Conservation (phyloP, 2,888 invertebrate species). For the Cartodere bifasciata region DNA sequence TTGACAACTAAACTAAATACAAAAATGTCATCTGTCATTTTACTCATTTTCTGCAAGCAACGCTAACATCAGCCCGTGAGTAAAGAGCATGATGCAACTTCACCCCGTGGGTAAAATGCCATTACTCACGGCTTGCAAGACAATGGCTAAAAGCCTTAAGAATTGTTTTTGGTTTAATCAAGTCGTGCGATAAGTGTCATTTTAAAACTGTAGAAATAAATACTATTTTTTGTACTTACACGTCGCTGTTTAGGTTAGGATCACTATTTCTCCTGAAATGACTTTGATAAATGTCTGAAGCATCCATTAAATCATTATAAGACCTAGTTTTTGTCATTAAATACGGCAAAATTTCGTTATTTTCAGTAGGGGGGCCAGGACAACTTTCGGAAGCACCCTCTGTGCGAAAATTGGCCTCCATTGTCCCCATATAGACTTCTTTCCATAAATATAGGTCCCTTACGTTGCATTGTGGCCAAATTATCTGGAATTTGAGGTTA, state of each 20-base stretch:
- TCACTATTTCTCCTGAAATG: slow-evolving; percentile 67
- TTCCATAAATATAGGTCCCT: slow-evolving; percentile 75
- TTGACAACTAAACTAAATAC: no score
- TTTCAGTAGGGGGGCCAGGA: slow-evolving; percentile 27
- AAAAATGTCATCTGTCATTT: no score
- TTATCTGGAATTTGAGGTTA: slow-evolving; percentile 45
- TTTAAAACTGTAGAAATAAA: no score
- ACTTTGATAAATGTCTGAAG: slow-evolving; percentile 41
- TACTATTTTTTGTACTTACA: slow-evolving; percentile 44
- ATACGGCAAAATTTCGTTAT: slow-evolving; percentile 35
- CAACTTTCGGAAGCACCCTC: slow-evolving; percentile 26
- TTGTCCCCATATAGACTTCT: slow-evolving; percentile 63
- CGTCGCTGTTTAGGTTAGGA: slow-evolving; percentile 67
- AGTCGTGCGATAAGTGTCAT: no score
- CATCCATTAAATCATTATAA: slow-evolving; percentile 67
- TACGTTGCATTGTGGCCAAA: slow-evolving; percentile 78
- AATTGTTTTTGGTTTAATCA: no score
- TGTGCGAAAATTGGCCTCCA: slow-evolving; percentile 26
- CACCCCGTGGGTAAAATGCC: no score
- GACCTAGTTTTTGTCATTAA: slow-evolving; percentile 72
- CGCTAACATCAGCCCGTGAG: no score
- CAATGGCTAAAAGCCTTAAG: no score
- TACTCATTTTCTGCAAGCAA: no score
- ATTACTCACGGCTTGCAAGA: no score
- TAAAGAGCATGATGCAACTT: no score